A percentile compares a stretch with the other conserved stretches of the same genome.
phyloP scores from a whole-genome alignment of 2,797 vertebrate genomes.

The Acrocephalus scirpaceus region DNA sequence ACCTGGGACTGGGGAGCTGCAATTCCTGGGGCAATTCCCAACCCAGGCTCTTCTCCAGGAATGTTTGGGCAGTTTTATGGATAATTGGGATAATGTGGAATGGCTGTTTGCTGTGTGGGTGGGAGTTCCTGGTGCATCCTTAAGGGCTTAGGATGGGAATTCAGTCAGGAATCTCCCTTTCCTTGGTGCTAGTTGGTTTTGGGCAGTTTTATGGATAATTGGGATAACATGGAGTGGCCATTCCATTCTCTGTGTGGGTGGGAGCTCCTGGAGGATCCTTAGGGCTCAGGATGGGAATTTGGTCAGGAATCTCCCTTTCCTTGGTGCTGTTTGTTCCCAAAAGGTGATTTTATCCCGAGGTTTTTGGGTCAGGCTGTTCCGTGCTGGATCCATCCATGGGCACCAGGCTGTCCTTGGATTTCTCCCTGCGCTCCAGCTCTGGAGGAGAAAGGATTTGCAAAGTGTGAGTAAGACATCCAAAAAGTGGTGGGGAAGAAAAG shows the following conservation, averaged over 20 bases:
- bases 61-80: not conserved
- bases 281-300: not conserved
- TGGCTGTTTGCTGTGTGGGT: not conserved
- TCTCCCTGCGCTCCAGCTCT: not conserved
- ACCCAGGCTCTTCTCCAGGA: not conserved
- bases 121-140: not conserved
- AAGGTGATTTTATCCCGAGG: not conserved
- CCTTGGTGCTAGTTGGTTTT: not conserved
- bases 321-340: too few species aligned
- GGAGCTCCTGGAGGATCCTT: not conserved
- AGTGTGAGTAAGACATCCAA: not conserved
- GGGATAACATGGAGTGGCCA: not conserved
- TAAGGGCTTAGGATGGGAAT: not conserved
- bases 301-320: not conserved
- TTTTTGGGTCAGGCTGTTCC: not conserved
- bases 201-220: not conserved
- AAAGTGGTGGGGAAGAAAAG: not conserved
- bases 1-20: not conserved
- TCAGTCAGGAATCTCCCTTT: not conserved
- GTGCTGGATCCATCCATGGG: accelerated
- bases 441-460: not conserved
- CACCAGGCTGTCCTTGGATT: not conserved
- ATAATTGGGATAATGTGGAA: not conserved
- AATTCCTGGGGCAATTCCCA: not conserved
- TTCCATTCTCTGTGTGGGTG: not conserved